A percentile compares a stretch with the other conserved stretches of the same genome.
These are phyloP conservation scores for Saguinus imperator DNA, from an alignment of 2,113 vertebrate genomes.

Conservation along the genomic window DNA sequence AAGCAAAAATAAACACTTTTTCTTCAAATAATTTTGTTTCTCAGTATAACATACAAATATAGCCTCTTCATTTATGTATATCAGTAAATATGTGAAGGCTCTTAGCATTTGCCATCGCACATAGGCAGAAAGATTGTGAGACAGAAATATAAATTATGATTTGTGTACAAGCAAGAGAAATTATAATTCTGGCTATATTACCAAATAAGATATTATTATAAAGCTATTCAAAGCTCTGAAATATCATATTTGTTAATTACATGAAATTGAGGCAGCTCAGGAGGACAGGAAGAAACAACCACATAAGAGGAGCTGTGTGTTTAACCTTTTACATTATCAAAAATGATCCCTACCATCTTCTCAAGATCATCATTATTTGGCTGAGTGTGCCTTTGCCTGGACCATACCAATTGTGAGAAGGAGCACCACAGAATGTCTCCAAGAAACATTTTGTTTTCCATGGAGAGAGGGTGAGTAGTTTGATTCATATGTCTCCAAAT, in stretches of 20 bases:
- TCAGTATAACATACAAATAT: not conserved
- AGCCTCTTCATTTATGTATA: not conserved
- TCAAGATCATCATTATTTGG: fast-evolving
- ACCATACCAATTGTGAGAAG: not conserved
- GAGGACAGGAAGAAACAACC: not conserved
- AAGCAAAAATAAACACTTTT: not conserved
- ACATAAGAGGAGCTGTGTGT: not conserved
- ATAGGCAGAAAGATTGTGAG: not conserved
- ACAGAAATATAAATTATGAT: not conserved
- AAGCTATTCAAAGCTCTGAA: not conserved
- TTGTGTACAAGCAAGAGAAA: not conserved
- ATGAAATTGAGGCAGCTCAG: not conserved
- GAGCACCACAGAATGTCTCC: fast-evolving
- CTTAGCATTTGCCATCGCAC: not conserved
- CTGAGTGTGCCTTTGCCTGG: not conserved
- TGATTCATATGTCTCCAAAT: not conserved
- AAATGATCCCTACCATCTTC: not conserved
- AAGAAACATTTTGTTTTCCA: not conserved
- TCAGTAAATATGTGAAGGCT: not conserved
- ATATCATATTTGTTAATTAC: not conserved
- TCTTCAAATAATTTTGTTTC: not conserved
- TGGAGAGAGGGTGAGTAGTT: too few relatives aligned
- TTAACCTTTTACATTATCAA: not conserved
- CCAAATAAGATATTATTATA: not conserved
- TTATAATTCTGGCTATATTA: not conserved